Evolutionary conservation across 1,140 invertebrate species (phyloP).

Genomic region (Caenorhabditis latens): DNA sequence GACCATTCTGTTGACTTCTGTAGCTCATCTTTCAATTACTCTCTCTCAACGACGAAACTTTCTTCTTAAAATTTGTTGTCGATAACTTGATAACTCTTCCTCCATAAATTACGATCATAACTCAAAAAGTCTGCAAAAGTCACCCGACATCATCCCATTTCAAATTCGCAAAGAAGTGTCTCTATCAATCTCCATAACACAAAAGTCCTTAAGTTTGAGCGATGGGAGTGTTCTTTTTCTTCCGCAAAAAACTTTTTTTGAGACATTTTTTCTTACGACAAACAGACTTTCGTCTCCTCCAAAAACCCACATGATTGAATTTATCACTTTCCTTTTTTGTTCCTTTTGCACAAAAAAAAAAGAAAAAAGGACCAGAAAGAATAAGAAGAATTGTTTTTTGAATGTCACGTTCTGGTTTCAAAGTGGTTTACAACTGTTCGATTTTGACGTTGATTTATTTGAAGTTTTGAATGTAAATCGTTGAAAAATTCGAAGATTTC

Average conservation of each 20-base stretch:
- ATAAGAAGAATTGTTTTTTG: conserved; percentile 29
- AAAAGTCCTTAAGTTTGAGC: conserved; percentile 12
- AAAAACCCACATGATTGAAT: conserved; percentile 47
- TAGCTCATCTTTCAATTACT: too few relatives aligned
- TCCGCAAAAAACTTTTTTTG: neutral
- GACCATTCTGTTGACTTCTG: too few relatives aligned
- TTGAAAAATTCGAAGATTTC: too few relatives aligned
- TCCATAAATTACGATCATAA: neutral
- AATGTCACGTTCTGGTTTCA: conserved; percentile 25
- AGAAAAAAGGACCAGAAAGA: conserved; percentile 13
- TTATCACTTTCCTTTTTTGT: conserved; percentile 42
- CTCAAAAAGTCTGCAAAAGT: neutral
- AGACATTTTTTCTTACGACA: neutral
- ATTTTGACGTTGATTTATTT: neutral
- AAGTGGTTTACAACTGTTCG: neutral
- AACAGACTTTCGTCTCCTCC: neutral
- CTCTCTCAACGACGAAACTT: too few relatives aligned
- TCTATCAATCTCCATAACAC: conserved; percentile 12
- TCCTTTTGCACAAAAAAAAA: conserved; percentile 28
- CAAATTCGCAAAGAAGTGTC: neutral
- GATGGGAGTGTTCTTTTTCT: conserved; percentile 1
- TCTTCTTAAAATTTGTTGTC: too few relatives aligned
- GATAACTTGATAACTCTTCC: neutral
- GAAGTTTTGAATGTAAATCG: neutral
- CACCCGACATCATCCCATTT: neutral